phyloP scores from a whole-genome alignment of 2,797 vertebrate genomes.

The Eleutherodactylus coqui region DNA sequence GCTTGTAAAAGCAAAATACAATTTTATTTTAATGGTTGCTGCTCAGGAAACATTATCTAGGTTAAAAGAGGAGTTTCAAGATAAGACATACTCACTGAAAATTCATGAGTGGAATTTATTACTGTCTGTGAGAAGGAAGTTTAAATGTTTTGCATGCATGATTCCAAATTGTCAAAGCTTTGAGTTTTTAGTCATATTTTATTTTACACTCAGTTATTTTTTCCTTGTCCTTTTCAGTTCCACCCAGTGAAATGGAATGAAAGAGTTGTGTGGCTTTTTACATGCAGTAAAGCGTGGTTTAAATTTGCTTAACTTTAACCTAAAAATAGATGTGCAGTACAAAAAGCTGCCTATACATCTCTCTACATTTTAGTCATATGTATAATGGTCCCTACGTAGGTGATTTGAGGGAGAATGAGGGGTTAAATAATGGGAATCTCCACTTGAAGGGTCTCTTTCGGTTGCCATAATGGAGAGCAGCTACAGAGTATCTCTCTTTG shows the following conservation, averaged over 20 bases:
- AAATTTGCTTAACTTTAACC: background rate
- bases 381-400: background rate
- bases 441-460: too few relatives aligned
- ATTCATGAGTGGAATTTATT: constrained; percentile 71
- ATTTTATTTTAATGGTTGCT: constrained; percentile 67
- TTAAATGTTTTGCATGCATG: constrained; percentile 78
- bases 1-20: constrained; percentile 67
- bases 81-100: constrained; percentile 73
- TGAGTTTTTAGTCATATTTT: constrained; percentile 73
- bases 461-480: background rate
- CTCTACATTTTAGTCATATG: background rate
- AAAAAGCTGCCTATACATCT: background rate
- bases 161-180: constrained; percentile 83
- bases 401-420: background rate
- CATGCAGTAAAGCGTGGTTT: background rate
- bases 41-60: constrained; percentile 68
- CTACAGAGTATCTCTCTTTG: too few relatives aligned
- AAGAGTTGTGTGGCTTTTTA: background rate
- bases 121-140: constrained; percentile 68
- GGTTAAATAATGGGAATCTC: background rate
- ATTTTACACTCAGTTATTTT: constrained; percentile 56
- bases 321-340: background rate
- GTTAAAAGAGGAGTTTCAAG: constrained; percentile 66
- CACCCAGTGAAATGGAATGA: constrained; percentile 33
- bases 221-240: constrained; percentile 39